Percentiles rank a stretch among this genome's conserved stretches.
Evolutionary conservation across 2,113 vertebrate species (phyloP).

Genomic region (Psilopsiagon aymara): DNA sequence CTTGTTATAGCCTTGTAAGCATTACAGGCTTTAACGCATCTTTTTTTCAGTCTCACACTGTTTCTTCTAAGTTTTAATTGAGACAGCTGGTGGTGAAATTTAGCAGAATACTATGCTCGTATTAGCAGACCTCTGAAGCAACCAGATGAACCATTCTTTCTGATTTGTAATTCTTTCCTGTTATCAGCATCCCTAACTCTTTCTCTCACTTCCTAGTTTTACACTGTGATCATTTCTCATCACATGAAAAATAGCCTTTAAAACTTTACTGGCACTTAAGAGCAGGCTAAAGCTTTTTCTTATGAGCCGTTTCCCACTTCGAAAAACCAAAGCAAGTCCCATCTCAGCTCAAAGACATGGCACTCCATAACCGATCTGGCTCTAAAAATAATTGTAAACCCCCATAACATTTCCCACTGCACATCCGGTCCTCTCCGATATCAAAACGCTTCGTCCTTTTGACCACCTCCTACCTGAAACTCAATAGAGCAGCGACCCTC

Average conservation of each 20-base stretch:
- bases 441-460: background rate
- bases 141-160: background rate
- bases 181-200: background rate
- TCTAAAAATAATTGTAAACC: background rate
- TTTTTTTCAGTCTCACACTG: background rate
- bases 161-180: background rate
- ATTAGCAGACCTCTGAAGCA: background rate
- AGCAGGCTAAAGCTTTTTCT: background rate
- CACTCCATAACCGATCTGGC: background rate
- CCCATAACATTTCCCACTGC: background rate
- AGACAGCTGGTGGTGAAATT: background rate
- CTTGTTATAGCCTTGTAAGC: background rate
- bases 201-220: background rate
- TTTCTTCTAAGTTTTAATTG: background rate
- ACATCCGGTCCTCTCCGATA: background rate
- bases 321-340: background rate
- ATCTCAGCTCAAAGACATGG: background rate
- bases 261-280: rapidly evolving
- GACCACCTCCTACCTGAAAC: background rate
- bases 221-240: background rate
- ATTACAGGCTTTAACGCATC: background rate
- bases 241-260: background rate
- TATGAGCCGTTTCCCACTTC: rapidly evolving
- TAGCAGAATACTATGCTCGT: background rate
- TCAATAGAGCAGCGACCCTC: background rate